Base-by-base conservation (phyloP, 2,797 vertebrate species). In the Paedocypris micromegethes region DNA sequence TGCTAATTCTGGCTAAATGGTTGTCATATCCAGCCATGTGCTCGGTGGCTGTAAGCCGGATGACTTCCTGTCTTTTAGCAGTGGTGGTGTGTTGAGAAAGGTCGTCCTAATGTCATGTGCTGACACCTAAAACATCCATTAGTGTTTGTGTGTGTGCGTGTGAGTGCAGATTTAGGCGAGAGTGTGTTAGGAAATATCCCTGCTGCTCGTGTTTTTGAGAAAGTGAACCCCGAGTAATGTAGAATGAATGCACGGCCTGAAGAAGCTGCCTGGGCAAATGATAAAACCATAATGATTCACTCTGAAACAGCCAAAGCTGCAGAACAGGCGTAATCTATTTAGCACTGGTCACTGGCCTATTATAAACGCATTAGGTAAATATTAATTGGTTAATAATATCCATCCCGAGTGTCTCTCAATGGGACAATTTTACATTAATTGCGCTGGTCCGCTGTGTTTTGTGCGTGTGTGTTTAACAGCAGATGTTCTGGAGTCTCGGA, bases 1-100 rank as follows among this genome's bases (percentile, higher is more conserved):
- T 59, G 56, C 64, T 75, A 78, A 78, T 75, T 78, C 64, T 78
- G 74, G 59, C 66, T 75, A 78, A 75, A 75, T 73, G 60, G 58
- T 61, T 73, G 71, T 66, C 71, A 65, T 71, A 71, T 58, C 59
- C 41, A 57, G 55, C 60, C 75, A 74, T 63, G 47, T 66, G 50
- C 6, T 66, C 43, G 38, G 49, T 65, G 58, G 59, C 55, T 64
- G 48, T 8, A 66, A 53, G 46, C 73, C 63, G 66, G 67, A 68
- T 73, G 73, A 53, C 61, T 58, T 61, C 5, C 48, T 59, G 51
- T 59, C 61, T 64, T 56, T 68, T 57, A 56, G 54, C 70, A 65
- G 51, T 42, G 54, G 57, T 74, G 57, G 52, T 58, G 72, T 73
- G 69, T 65, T 66, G 61, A 45, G 45, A 44, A 64, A 62, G 56